Conservation (phyloP, 2,113 vertebrate genomes). For the Oenanthe oenanthe region DNA sequence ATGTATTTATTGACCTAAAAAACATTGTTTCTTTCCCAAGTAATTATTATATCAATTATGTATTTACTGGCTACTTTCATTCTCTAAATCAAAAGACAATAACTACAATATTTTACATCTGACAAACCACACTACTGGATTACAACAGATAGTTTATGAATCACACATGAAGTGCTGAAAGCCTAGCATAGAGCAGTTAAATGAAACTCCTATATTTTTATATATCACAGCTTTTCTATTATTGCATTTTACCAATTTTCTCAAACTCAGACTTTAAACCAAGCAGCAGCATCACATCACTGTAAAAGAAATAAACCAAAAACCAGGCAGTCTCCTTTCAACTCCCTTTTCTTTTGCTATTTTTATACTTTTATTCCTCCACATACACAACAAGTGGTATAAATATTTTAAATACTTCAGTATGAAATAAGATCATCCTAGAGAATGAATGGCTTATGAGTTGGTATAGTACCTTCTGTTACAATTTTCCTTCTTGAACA, state of each 20-base stretch:
- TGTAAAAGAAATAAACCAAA: not conserved
- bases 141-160: not conserved
- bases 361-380: not conserved
- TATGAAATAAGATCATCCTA: not conserved
- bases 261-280: not conserved
- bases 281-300: not conserved
- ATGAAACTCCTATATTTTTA: not conserved
- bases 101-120: not conserved
- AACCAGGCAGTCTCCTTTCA: not conserved
- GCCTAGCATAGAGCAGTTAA: not conserved
- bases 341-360: not conserved
- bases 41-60: not conserved
- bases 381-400: not conserved
- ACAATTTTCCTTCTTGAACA: not conserved
- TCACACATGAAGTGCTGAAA: not conserved
- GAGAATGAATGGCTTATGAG: not conserved
- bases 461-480: not conserved
- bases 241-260: not conserved
- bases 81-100: not conserved
- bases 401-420: not conserved
- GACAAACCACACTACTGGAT: not conserved
- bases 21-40: accelerated
- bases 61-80: not conserved
- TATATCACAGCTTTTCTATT: not conserved
- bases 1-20: not conserved